Evolutionary conservation across 2,113 vertebrate genomes (phyloP), one percentile per base, ranked within the genome.

Genomic region (Brienomyrus longianalis): DNA sequence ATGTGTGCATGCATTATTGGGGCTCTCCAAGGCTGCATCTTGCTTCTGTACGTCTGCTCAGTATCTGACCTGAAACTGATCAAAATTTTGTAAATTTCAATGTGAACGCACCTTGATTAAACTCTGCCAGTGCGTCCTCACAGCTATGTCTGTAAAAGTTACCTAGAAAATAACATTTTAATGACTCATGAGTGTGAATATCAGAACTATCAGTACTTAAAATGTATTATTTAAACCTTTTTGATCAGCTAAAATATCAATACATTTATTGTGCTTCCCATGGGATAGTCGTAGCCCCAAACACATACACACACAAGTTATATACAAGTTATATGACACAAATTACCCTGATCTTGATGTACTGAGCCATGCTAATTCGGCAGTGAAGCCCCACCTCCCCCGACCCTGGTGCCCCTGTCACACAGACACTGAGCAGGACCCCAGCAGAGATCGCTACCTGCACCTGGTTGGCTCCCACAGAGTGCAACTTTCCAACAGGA

Each of bases 31-130:
- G 47, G 13, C 45, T 35, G 31, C 54, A 91, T 91, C 5, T 80
- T 89, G 39, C 54, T 52, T 91, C 83, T 88, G 74, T 43, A 88
- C n/a, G 47, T 66, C 45, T 83, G 31, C 84, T 91, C 59, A 35
- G 35, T 6, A 45, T 50, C 80, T 89, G 87, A 50, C 17, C 91
- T 77, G 90, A 85, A 88, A 88, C 90, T 54, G 17, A 35, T 23
- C 21, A 54, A 87, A 87, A 89, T 89, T 88, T 90, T 83, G 80
- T 89, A 91, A 88, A 85, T 31, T 13, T 70, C 88, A 91, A 92
- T 90, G 89, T 90, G 89, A 88, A 83, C 27, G 50, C 86, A 23
- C n/a, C 59, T 77, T 87, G 89, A 89, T 13, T 88, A n/a, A 87
- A 35, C 45, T 62, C 45, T 74, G 23, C 62, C 27, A 50, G 21